Base-by-base conservation (phyloP, 2,113 vertebrate species). In the Pangasianodon hypophthalmus region DNA sequence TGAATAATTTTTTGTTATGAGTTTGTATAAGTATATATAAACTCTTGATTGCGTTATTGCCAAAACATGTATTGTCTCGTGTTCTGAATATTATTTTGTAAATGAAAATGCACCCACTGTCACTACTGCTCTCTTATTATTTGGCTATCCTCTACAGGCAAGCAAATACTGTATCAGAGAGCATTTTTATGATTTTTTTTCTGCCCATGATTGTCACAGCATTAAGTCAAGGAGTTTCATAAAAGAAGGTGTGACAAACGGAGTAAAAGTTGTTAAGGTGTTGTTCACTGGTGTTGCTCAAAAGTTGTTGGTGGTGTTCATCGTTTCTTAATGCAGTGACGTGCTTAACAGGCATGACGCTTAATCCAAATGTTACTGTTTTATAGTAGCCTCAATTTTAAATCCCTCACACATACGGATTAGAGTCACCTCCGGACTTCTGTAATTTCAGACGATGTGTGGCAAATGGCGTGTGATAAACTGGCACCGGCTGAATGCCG, bases 371-470 rank as follows among this genome's bases (percentile, higher is more conserved):
- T 58, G 85, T 32, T 87, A 29, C 6, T 87, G 1, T 75, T 80
- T 14, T 52, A 81, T 50, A 64, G 73, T 80, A 62, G 18, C 73
- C 77, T 56, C 48, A 83, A 44, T 88, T 81, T 41, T 24, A 64
- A 87, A 80, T 87, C 75, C 77, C 48, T 69, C 67, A 69, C 21
- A 83, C 26, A 26, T 18, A 37, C n/a, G 24, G 75, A 82, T 83
- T 88, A 80, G 56, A 83, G 19, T 37, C 9, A 32, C 50, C 10
- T 73, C 67, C 48, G 56, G 85, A 86, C 16, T 79, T 56, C 56
- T 21, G 73, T n/a, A 10, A 32, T 32, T 81, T 50, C 41, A 75
- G 62, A 62, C 19, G 71, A 90, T 90, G 67, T 62, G 67, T 52
- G 37, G 80, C 14, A 73, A 90, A 50, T 48, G 26, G 77, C 44